Percentiles rank a stretch among this genome's conserved stretches.
Evolutionary conservation across 1,140 invertebrate genomes (phyloP).

Genomic region (Drepana arcuata): DNA sequence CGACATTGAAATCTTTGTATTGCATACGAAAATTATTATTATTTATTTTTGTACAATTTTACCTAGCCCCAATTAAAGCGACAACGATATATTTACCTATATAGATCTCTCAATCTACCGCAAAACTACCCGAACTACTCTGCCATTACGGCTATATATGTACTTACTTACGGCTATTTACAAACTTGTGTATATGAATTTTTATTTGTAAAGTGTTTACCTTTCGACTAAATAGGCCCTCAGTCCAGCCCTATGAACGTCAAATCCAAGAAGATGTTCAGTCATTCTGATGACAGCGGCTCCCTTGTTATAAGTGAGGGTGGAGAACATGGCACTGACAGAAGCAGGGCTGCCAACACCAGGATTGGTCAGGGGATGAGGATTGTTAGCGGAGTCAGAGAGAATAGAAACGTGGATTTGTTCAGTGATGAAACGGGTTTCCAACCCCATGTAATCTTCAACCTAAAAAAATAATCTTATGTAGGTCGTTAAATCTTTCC

Average conservation of each 20-base stretch:
- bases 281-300: conserved; percentile 84
- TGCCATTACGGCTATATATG: no score
- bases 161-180: no score
- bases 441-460: conserved; percentile 68
- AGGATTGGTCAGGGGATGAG: conserved; percentile 74
- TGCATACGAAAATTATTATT: no score
- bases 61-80: no score
- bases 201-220: no score
- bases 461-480: conserved; percentile 52
- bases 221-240: conserved; percentile 67
- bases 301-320: conserved; percentile 77
- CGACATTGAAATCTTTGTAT: no score
- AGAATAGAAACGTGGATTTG: conserved; percentile 78
- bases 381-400: conserved; percentile 75
- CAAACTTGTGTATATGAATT: no score
- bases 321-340: conserved; percentile 73
- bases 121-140: no score
- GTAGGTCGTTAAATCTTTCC: no score
- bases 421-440: conserved; percentile 74
- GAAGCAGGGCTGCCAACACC: conserved; percentile 63
- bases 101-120: no score
- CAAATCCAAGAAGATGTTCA: conserved; percentile 77
- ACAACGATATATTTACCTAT: no score
- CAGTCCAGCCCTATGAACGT: conserved; percentile 75
- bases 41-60: no score